These are phyloP conservation scores for Petrolisthes manimaculis DNA, from an alignment of 2,888 invertebrate genomes.

Conservation along the genomic window DNA sequence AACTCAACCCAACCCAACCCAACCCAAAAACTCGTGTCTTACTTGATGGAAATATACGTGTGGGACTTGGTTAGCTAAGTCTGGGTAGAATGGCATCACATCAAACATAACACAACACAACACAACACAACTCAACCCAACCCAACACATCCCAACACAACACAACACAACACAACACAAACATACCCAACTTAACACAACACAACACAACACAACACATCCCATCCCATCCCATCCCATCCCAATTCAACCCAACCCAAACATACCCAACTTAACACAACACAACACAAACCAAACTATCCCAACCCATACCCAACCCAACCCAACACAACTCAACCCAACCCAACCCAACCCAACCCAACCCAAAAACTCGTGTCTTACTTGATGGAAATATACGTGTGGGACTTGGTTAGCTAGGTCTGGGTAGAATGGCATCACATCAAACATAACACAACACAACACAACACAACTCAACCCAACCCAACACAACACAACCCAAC, in stretches of 20 bases:
- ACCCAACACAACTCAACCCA: too few species aligned
- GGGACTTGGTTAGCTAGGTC: not conserved
- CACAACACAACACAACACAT: not conserved
- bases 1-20: too few species aligned
- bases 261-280: not conserved
- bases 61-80: not conserved
- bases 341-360: too few species aligned
- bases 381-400: conserved; percentile 37
- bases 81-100: not conserved
- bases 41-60: conserved; percentile 41
- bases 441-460: conserved; percentile 38
- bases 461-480: too few species aligned
- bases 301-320: too few species aligned
- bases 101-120: not conserved
- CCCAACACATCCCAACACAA: not conserved
- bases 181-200: not conserved
- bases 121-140: not conserved
- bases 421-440: conserved; percentile 35
- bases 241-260: too few species aligned
- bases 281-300: not conserved
- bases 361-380: too few species aligned
- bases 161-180: not conserved
- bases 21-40: too few species aligned
- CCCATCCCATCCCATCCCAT: not conserved
- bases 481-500: too few species aligned